Evolutionary conservation across 2,797 vertebrate species (phyloP).

Genomic region (Chelon labrosus): DNA sequence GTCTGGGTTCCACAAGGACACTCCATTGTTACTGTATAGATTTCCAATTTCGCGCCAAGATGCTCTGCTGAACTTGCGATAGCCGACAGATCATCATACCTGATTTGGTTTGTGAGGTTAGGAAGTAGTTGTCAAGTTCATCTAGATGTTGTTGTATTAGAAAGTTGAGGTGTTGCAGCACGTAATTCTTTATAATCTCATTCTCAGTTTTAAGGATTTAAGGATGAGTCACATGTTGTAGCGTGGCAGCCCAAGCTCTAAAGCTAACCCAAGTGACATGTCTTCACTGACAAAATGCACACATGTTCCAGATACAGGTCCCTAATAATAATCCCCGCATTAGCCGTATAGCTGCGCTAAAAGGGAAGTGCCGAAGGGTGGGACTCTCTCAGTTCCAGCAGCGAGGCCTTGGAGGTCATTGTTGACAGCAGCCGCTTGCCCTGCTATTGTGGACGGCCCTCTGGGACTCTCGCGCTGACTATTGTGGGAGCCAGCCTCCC

Average conservation of each 20-base stretch:
- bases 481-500: conserved; percentile 80
- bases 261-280: conserved; percentile 35
- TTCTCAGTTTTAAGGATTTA: conserved; percentile 11
- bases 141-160: conserved; percentile 37
- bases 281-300: conserved; percentile 40
- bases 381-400: conserved; percentile 61
- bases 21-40: conserved; percentile 48
- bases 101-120: conserved; percentile 45
- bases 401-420: conserved; percentile 74
- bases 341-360: conserved; percentile 48
- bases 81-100: conserved; percentile 62
- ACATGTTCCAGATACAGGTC: conserved; percentile 44
- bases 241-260: conserved; percentile 32
- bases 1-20: conserved; percentile 56
- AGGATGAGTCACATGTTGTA: background rate
- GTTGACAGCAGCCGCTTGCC: conserved; percentile 76
- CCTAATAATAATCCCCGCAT: conserved; percentile 67
- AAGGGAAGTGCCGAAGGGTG: conserved; percentile 77
- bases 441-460: conserved; percentile 78
- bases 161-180: conserved; percentile 33
- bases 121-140: conserved; percentile 45
- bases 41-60: conserved; percentile 71
- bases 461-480: conserved; percentile 66
- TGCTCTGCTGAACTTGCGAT: conserved; percentile 63
- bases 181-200: conserved; percentile 4